These are phyloP conservation scores for Xyrichtys novacula DNA, from an alignment of 2,797 vertebrate species.

Conservation along the genomic window DNA sequence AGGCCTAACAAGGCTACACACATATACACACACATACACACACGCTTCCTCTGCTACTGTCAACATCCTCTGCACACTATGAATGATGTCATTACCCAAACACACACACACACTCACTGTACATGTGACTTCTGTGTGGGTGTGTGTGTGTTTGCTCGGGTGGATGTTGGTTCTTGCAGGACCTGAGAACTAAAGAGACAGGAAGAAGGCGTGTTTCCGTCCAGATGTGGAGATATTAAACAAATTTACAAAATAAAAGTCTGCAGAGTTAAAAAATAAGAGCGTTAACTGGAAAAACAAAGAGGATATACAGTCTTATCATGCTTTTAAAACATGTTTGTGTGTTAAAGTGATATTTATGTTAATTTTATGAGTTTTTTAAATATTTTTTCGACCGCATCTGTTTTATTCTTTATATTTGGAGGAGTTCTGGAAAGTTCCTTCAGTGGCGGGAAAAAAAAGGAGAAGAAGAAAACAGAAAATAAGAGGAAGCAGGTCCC, in stretches of 20 bases:
- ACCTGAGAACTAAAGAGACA: constrained; percentile 8
- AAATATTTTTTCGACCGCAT: background rate
- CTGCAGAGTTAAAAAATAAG: background rate
- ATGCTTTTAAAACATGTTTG: background rate
- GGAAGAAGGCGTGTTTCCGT: constrained; percentile 13
- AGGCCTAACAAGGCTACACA: constrained; percentile 27
- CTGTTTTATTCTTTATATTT: background rate
- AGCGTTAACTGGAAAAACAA: background rate
- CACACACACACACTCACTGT: constrained; percentile 27
- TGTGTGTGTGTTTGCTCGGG: background rate
- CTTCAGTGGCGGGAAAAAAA: constrained; percentile 3
- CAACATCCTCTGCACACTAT: constrained; percentile 59
- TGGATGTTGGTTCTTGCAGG: constrained; percentile 13
- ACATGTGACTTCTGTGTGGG: constrained; percentile 2
- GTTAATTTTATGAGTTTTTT: background rate
- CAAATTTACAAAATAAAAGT: background rate
- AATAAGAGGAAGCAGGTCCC: constrained; percentile 16
- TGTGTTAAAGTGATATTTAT: background rate
- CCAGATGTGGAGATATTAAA: constrained; percentile 30
- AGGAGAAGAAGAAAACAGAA: constrained; percentile 1
- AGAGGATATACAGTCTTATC: background rate
- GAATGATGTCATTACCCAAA: constrained; percentile 61
- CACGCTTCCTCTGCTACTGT: constrained; percentile 56
- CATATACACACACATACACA: constrained; percentile 46
- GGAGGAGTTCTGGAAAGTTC: background rate